These are phyloP conservation scores for Pseudochromis fuscus DNA, from an alignment of 2,797 vertebrate species.

Conservation along the genomic window DNA sequence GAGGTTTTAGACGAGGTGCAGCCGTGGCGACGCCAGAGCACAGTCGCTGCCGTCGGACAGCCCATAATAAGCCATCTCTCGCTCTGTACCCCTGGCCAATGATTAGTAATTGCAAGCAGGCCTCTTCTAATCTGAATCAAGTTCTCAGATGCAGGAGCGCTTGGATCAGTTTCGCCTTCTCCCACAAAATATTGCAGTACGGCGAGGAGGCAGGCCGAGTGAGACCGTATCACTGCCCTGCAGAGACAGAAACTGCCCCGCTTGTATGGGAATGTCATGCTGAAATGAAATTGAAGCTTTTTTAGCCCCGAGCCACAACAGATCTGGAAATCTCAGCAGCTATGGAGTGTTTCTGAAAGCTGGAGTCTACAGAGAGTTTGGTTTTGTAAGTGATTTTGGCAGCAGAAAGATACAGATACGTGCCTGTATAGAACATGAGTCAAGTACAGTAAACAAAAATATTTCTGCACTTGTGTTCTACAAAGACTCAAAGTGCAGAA, in stretches of 20 bases:
- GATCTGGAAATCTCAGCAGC: conserved; percentile 47
- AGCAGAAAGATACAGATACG: conserved; percentile 14
- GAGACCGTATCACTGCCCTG: conserved; percentile 27
- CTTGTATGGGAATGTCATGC: conserved; percentile 32
- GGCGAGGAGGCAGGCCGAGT: conserved; percentile 14
- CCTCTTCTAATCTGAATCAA: conserved; percentile 57
- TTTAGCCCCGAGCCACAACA: conserved; percentile 40
- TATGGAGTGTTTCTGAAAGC: conserved; percentile 17
- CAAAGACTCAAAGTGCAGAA: neutral
- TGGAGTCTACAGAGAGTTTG: conserved; percentile 23
- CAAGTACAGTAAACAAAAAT: conserved; percentile 4
- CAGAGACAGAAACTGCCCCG: conserved; percentile 22
- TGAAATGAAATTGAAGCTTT: conserved; percentile 43
- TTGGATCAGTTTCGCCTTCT: conserved; percentile 43
- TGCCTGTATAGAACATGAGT: conserved; percentile 7
- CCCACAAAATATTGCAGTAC: conserved; percentile 26
- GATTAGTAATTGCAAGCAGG: conserved; percentile 68
- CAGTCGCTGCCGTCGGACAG: conserved; percentile 23
- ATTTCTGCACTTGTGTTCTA: neutral
- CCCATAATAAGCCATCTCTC: conserved; percentile 50
- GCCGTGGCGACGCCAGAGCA: conserved; percentile 39
- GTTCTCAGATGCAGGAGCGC: conserved; percentile 27
- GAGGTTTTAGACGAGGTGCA: conserved; percentile 50
- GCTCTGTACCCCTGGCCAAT: conserved; percentile 51
- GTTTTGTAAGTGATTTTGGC: conserved; percentile 33